phyloP scores from a whole-genome alignment of 1,140 invertebrate species.

The Pseudachorutes palmiensis region DNA sequence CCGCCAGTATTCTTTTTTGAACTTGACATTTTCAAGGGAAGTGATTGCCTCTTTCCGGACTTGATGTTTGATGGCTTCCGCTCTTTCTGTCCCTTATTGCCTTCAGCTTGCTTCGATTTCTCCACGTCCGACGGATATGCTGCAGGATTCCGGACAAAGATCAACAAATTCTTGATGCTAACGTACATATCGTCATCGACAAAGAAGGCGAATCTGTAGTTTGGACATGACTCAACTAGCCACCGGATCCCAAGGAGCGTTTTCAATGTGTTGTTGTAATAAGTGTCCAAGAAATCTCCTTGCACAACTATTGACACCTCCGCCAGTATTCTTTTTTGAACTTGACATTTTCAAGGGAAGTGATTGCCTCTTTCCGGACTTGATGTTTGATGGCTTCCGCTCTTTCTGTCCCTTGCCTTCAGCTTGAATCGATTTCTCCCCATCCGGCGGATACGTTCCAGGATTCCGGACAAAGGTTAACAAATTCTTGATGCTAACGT shows the following conservation, averaged over 20 bases:
- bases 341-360: too few species aligned
- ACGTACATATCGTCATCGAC: slow-evolving; percentile 90
- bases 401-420: too few species aligned
- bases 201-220: slow-evolving; percentile 75
- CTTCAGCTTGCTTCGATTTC: too few species aligned
- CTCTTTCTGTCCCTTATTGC: too few species aligned
- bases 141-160: slow-evolving; percentile 62
- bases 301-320: slow-evolving; percentile 57
- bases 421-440: too few species aligned
- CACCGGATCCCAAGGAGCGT: slow-evolving; percentile 81
- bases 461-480: slow-evolving; percentile 66
- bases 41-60: too few species aligned
- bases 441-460: slow-evolving; percentile 53
- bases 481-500: slow-evolving; percentile 78
- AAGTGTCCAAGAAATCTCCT: slow-evolving; percentile 59
- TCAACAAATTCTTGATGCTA: slow-evolving; percentile 73
- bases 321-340: slow-evolving; percentile 22
- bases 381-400: too few species aligned
- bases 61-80: too few species aligned
- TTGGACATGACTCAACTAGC: slow-evolving; percentile 59
- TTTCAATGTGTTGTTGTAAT: slow-evolving; percentile 89
- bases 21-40: too few species aligned
- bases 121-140: slow-evolving; percentile 53
- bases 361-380: too few species aligned
- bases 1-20: slow-evolving; percentile 21